Percentiles rank a stretch among this genome's conserved stretches.
Conservation (phyloP, 2,888 invertebrate species). For the Xestia rhomboidea region DNA sequence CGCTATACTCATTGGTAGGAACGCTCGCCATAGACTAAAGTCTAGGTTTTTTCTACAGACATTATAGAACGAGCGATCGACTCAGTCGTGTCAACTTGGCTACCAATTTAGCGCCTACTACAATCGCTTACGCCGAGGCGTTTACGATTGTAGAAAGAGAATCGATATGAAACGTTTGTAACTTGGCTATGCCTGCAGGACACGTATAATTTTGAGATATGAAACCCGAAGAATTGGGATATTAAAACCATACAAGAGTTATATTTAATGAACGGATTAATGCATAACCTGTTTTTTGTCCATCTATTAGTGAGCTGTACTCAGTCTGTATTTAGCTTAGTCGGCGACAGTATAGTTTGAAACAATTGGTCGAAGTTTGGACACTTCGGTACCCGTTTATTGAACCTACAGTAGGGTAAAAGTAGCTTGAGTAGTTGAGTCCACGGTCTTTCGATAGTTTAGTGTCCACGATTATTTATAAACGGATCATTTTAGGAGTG, state of each 20-base stretch:
- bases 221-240: no score
- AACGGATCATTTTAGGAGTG: not conserved
- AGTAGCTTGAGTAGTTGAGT: not conserved
- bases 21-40: no score
- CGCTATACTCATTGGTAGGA: no score
- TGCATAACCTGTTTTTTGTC: not conserved
- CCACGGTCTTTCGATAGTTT: not conserved
- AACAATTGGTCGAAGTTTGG: slow-evolving; percentile 28
- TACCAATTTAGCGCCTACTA: no score
- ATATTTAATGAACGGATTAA: not conserved
- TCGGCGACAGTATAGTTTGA: not conserved
- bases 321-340: slow-evolving; percentile 18
- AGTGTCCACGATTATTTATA: slow-evolving; percentile 23
- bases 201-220: no score
- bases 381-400: slow-evolving; percentile 8
- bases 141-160: no score
- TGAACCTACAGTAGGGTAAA: not conserved
- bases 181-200: no score
- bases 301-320: not conserved
- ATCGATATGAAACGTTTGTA: no score
- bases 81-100: no score
- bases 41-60: no score
- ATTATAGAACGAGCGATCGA: no score
- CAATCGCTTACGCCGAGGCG: no score
- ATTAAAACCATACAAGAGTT: not conserved